Conservation (phyloP, 2,888 invertebrate species). For the Agrotis exclamationis region DNA sequence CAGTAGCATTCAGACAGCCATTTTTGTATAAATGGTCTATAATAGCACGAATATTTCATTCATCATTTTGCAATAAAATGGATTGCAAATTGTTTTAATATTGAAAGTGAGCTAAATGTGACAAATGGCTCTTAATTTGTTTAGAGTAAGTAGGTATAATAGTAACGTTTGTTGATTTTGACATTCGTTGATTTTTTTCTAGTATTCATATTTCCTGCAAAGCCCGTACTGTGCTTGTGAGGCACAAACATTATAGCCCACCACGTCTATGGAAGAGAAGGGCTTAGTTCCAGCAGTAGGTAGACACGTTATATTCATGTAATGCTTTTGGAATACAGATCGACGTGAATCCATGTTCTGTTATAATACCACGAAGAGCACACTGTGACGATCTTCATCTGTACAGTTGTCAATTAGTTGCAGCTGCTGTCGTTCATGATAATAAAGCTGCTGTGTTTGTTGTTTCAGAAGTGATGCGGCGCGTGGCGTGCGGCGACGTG, state of each 20-base stretch:
- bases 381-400: too few relatives aligned
- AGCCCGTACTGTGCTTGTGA: too few relatives aligned
- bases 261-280: too few relatives aligned
- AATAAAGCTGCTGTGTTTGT: constrained; percentile 46
- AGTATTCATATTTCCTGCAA: background rate
- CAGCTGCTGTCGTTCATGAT: background rate
- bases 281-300: too few relatives aligned
- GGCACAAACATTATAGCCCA: too few relatives aligned
- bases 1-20: constrained; percentile 68
- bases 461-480: constrained; percentile 90
- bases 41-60: constrained; percentile 16
- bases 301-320: too few relatives aligned
- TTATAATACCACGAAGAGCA: too few relatives aligned
- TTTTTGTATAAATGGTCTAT: constrained; percentile 32
- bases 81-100: constrained; percentile 23
- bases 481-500: constrained; percentile 87
- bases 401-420: too few relatives aligned
- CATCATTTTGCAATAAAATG: constrained; percentile 33
- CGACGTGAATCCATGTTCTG: too few relatives aligned
- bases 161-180: background rate
- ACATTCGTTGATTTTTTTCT: background rate
- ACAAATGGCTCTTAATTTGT: constrained; percentile 2
- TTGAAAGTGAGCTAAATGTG: constrained; percentile 22
- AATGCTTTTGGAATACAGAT: too few relatives aligned
- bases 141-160: background rate